phyloP scores from a whole-genome alignment of 2,113 vertebrate genomes.

The Centropus bengalensis region DNA sequence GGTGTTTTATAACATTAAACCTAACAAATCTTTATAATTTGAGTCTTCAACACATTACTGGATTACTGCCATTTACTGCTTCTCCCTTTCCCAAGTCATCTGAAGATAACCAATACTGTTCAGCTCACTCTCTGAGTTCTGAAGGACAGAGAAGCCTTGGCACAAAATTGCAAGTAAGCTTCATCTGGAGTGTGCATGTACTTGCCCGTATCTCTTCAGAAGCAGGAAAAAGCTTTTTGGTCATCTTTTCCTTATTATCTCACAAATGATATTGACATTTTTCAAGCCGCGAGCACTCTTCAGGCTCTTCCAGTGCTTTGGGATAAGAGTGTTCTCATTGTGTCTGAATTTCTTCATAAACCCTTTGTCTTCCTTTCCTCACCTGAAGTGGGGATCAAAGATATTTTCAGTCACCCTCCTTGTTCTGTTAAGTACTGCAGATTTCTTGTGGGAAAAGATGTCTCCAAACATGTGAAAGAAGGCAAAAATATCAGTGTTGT shows the following conservation, averaged over 20 bases:
- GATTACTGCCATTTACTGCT: not conserved
- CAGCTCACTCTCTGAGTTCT: rapidly evolving
- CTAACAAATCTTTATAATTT: not conserved
- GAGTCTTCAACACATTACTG: not conserved
- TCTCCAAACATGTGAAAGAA: not conserved
- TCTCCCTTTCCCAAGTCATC: not conserved
- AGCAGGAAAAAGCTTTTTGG: not conserved
- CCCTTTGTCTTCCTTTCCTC: not conserved
- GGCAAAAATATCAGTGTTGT: not conserved
- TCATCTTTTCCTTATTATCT: not conserved
- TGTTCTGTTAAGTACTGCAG: not conserved
- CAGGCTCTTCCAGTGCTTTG: not conserved
- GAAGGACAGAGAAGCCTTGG: not conserved
- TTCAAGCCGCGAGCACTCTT: not conserved
- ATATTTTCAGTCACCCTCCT: not conserved
- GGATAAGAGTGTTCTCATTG: not conserved
- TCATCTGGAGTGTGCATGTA: not conserved
- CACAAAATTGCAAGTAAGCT: not conserved
- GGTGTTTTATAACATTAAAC: not conserved
- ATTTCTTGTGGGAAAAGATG: not conserved
- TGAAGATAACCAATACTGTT: not conserved
- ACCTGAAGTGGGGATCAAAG: not conserved
- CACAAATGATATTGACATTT: not conserved
- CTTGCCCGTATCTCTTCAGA: not conserved
- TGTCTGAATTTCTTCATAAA: not conserved